Evolutionary conservation across 2,113 vertebrate genomes (phyloP).

Genomic region (Australoheros scitulus): DNA sequence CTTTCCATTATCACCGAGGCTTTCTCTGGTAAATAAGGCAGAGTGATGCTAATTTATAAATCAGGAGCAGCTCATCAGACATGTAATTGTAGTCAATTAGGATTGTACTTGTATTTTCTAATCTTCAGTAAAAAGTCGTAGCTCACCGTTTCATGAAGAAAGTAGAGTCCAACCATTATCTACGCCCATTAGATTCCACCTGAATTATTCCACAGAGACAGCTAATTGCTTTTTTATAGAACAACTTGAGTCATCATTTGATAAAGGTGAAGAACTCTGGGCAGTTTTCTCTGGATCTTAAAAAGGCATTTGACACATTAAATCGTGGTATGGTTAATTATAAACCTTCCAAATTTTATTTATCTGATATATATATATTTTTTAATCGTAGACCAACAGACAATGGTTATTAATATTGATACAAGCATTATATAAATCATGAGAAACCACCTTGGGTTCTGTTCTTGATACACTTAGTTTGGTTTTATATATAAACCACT

Average conservation of each 20-base stretch:
- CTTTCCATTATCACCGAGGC: background rate
- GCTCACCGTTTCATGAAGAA: background rate
- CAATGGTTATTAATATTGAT: background rate
- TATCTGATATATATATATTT: background rate
- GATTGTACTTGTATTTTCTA: background rate
- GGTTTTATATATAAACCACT: background rate
- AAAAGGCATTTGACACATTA: background rate
- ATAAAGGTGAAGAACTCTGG: background rate
- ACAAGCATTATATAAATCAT: too few species aligned
- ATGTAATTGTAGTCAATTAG: background rate
- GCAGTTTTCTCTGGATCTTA: background rate
- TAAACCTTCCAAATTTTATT: background rate
- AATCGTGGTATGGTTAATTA: background rate
- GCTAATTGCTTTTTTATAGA: background rate
- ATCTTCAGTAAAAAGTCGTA: background rate
- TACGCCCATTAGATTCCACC: background rate
- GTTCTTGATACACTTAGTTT: too few species aligned
- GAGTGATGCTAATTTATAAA: background rate
- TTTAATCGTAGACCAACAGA: background rate
- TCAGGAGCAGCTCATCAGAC: background rate
- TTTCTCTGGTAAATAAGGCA: background rate
- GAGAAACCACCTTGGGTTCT: too few species aligned
- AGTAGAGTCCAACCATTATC: background rate
- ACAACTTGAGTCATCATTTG: slow-evolving; percentile 3
- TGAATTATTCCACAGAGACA: background rate